Conservation (phyloP, 1,140 invertebrate genomes). For the Aphaenogaster ashmeadi region DNA sequence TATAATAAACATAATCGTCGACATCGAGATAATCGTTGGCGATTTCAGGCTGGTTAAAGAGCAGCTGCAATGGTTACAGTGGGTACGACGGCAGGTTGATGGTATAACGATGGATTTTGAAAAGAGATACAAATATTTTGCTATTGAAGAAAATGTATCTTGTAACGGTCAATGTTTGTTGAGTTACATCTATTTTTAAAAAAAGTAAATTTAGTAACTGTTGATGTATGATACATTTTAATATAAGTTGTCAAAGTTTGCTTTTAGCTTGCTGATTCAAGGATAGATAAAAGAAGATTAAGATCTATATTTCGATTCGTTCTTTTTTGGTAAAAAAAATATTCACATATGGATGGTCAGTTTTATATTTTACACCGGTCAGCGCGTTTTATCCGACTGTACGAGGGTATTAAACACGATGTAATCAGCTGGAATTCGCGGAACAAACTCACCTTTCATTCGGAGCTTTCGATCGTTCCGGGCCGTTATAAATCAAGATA, state of each 20-base stretch:
- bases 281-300: not conserved
- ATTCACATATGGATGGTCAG: not conserved
- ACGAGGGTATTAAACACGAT: slow-evolving; percentile 33
- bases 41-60: not conserved
- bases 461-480: not conserved
- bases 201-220: not conserved
- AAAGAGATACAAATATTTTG: not conserved
- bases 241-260: not conserved
- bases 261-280: not conserved
- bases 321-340: not conserved
- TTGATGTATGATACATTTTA: not conserved
- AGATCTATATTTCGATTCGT: not conserved
- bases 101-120: not conserved
- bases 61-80: not conserved
- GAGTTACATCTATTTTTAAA: not conserved
- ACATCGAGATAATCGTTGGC: not conserved
- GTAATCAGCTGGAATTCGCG: not conserved
- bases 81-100: not conserved
- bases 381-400: not conserved
- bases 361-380: not conserved
- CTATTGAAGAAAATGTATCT: not conserved
- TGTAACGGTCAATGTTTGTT: slow-evolving; percentile 2
- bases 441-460: slow-evolving; percentile 18
- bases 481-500: slow-evolving; percentile 38
- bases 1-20: slow-evolving; percentile 59